A percentile compares a stretch with the other conserved stretches of the same genome.
Conservation (phyloP, 2,888 invertebrate species). For the Spisula subtruncata region DNA sequence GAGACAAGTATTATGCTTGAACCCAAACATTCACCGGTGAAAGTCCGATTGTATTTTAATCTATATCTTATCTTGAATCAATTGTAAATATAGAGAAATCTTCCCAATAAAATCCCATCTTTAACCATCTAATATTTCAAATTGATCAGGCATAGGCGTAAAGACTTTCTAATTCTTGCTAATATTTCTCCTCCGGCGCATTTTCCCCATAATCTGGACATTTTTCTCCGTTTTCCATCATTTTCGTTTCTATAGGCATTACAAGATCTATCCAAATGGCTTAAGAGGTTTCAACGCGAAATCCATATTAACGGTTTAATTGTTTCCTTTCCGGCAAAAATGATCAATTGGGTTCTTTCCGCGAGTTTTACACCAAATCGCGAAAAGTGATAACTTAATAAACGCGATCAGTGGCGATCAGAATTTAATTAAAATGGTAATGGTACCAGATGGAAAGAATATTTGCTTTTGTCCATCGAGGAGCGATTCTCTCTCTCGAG, state of each 20-base stretch:
- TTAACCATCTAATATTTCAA: constrained; percentile 65
- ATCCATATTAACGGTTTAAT: constrained; percentile 71
- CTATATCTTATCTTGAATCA: constrained; percentile 38
- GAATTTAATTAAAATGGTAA: constrained; percentile 77
- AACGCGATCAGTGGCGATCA: constrained; percentile 69
- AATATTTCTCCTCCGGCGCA: constrained; percentile 62
- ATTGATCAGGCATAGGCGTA: constrained; percentile 71
- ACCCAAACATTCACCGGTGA: constrained; percentile 3
- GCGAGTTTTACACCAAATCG: constrained; percentile 62
- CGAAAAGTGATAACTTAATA: constrained; percentile 72
- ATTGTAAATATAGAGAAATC: constrained; percentile 44
- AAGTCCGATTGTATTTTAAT: neutral
- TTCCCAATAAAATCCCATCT: constrained; percentile 46
- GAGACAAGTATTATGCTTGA: neutral
- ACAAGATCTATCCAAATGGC: constrained; percentile 59
- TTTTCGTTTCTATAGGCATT: constrained; percentile 68
- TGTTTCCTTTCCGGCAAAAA: constrained; percentile 62
- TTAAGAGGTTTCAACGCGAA: constrained; percentile 59
- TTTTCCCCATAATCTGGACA: constrained; percentile 59
- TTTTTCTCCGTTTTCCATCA: constrained; percentile 67
- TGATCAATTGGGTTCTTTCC: constrained; percentile 61
- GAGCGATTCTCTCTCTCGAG: constrained; percentile 43
- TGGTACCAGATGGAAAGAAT: constrained; percentile 70
- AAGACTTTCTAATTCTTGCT: constrained; percentile 69
- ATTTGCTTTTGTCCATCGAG: constrained; percentile 67